Base-by-base conservation (phyloP, 2,888 invertebrate species). In the Tipula vernalis region DNA sequence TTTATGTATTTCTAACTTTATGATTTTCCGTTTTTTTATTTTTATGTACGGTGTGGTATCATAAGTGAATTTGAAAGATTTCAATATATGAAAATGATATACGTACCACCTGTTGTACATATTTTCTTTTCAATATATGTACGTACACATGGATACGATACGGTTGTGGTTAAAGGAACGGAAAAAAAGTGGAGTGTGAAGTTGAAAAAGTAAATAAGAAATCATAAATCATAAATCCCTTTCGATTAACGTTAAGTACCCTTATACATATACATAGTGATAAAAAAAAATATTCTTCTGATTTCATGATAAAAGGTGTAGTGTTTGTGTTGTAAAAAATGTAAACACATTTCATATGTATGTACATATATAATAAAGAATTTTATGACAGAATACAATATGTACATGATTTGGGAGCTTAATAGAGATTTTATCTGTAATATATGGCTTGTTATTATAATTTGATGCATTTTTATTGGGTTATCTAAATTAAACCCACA, bases 51-150 rank as follows among this genome's bases (percentile, higher is more conserved):
- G 71, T 71, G 71, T 10, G 71, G 71, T 71, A 71, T 71, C 84
- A 15, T 36, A 84, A 84, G 39, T 84, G 84, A 84, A 84, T 84
- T 84, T 15, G 39, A 84, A 84, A 84, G 41, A 84, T 84, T 84
- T 84, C 84, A 84, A 84, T 84, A 84, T 84, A 39, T 39, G 36
- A 84, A 84, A 84, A 84, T 84, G 84, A 84, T 84, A 84, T 84
- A 84, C 39, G 84, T 41, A 39, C 84, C 84, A 84, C 84, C 84
- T 84, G 84, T 84, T 84, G 84, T 84, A 71, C 28, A 10, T 44
- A 44, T 44, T 12, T 12, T 44, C 44, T 10, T 57, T 15, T 12
- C 51, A 15, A n/a, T 15, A 15, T 51, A 51, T 47, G 47, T 28
- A 47, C 18, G 47, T 28, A 47, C 18, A 57, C 18, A 28, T 8